Evolutionary conservation across 2,888 invertebrate species (phyloP), one percentile per base, ranked within the genome.

Genomic region (Metopia argyrocephala): DNA sequence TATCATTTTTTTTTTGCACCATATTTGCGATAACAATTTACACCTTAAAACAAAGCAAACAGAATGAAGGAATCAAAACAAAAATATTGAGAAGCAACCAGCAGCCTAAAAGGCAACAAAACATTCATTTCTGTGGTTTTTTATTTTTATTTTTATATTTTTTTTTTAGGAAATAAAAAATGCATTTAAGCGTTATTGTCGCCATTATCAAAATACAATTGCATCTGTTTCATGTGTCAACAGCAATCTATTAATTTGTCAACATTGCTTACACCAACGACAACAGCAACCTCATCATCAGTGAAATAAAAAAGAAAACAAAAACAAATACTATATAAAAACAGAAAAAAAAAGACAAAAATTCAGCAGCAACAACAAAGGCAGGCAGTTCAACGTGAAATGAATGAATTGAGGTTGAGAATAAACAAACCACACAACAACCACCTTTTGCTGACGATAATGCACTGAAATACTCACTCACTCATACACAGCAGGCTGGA

Each of bases 211-310:
- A 81, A 82, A 84, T 79, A 79, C 81, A 79, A 82, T 84, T 82
- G 83, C 83, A 83, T 83, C 84, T 80, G 82, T 83, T 84, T 86
- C 86, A 86, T 87, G 86, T 87, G 87, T 87, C 87, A 87, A 85
- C 85, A 85, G 84, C 88, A 87, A 88, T 88, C 87, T 88, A 87
- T 87, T 87, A 88, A 87, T 88, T 87, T 87, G 88, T 87, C 87
- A 87, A 87, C 87, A 87, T 86, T 79, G 82, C 74, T 75, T 71
- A 69, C 76, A 82, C 73, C 66, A 65, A 79, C 80, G 54, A 80
- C 82, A 78, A 79, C 84, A 76, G 52, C 75, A 84, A 64, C 46
- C 7, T 56, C 79, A 45, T 62, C 70, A 45, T 27, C 73, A 56
- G 73, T 61, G 56, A 28, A 45, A 64, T 64, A 45, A 69, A 64